Evolutionary conservation across 2,888 invertebrate species (phyloP), one percentile per base, ranked within the genome.

Genomic region (Ormyrus nitidulus): DNA sequence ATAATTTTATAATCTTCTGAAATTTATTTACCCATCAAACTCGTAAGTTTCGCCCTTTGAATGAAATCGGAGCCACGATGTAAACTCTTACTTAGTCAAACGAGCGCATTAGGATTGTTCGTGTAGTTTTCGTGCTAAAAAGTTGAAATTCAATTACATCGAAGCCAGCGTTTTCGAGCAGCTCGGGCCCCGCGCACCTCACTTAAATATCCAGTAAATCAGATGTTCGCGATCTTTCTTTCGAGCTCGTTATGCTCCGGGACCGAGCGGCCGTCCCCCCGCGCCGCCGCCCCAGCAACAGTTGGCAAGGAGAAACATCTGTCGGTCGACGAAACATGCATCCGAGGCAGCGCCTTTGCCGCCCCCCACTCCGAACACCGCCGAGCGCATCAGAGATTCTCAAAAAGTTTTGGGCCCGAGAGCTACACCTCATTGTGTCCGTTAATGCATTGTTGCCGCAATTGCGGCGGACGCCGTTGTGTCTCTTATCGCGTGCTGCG

Each of bases 261-360:
- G 46, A n/a, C n/a, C 65, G 44, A 9, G 44, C 34, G 10, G 11
- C 34, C 54, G 68, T 72, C 19, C 77, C 51, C 83, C 83, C 71
- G 81, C 85, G 83, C 82, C 81, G 82, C 78, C 82, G 70, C 68
- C 76, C 84, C 76, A 80, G 84, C 89, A 89, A 89, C 89, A 89
- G 89, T 89, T 89, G 89, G 89, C 86, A 86, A 85, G 85, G 86
- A 88, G 85, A 86, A 89, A 89, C 89, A 89, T 89, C 89, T 89
- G 88, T 86, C 86, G 87, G 84, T 87, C 84, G 84, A 79, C 34
- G 34, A 79, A 87, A 87, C 88, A 86, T 88, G 87, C 88, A 19
- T 66, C 48, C 48, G 11, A 54, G 86, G 84, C 86, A n/a, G n/a
- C 11, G 66, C 53, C 6, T 11, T 19, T 46, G 19, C 19, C 10